Evolutionary conservation across 2,113 vertebrate genomes (phyloP), one percentile per base, ranked within the genome.

Genomic region (Sturnira hondurensis): DNA sequence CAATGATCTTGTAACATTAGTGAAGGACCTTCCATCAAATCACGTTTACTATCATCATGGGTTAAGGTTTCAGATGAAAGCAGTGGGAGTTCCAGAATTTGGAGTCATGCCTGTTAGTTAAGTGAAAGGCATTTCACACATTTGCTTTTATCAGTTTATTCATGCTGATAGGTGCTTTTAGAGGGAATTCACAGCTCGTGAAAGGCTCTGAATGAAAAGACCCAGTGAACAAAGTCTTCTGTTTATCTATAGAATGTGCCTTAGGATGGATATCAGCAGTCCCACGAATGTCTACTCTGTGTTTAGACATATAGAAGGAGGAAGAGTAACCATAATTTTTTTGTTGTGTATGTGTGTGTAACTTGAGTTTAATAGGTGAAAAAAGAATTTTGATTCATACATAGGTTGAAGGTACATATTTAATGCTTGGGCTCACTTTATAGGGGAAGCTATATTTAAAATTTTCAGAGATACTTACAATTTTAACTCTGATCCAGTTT

Each of bases 121-220:
- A 97, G 95, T 96, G 89, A 98, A 97, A 97, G 88, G 94, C 97
- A 95, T 95, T 96, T 98, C 95, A 98, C 95, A 96, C 96, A 85
- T 98, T 97, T 94, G 97, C 92, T 98, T 98, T 96, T 97, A 98
- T 98, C 98, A 97, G 96, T 98, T 98, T 98, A 97, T 97, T 97
- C 97, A 97, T 97, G 98, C 93, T 73, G 96, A 98, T 98, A 98
- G 93, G 94, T 98, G 96, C 95, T 98, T 98, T 97, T 97, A 94
- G 94, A 98, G 97, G 86, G 94, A 98, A 97, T 97, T 97, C 97
- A 91, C 96, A 95, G 84, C 92, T 97, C 86, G 14, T 96, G 96
- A 98, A 98, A 98, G 97, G 77, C 96, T 95, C 91, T 78, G 86
- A 98, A 98, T 97, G 95, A 95, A 97, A 96, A 97, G 97, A 87